Base-by-base conservation (phyloP, 2,888 invertebrate species). In the Acholoe squamosa region DNA sequence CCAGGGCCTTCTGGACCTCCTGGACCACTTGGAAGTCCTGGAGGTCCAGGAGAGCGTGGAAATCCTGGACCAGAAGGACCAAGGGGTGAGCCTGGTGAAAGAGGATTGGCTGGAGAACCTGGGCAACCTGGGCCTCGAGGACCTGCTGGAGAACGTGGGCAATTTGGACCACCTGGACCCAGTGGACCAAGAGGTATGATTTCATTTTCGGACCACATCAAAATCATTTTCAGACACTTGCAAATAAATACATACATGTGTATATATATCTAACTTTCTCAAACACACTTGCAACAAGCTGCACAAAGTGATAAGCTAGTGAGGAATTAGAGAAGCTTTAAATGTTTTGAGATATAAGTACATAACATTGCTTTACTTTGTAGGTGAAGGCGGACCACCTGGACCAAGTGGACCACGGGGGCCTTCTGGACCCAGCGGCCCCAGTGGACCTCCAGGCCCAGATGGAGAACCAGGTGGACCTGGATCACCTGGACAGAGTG, bases 1-100 rank as follows among this genome's bases (percentile, higher is more conserved):
- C 12, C 71, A 7, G 92, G 92, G 31, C 84, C 88, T 56, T 56
- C 89, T 71, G 92, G 92, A 34, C 89, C 71, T 28, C 25, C 84
- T 43, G 92, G 92, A 52, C 90, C 90, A 14, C 77, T 22, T 77
- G 91, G 92, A 25, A 71, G 34, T 33, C 51, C 90, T 51, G 92
- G 92, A 22, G 28, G 71, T 51, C 25, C 77, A 84, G 92, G 92
- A 19, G 89, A 88, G 34, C 61, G 89, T 61, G 92, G 92, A 90
- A 33, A 89, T 22, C 16, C 90, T 51, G 92, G 92, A 67, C 67
- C 89, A 77, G 76, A 89, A 22, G 92, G 86, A 33, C 91, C 88
- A 22, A 88, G 88, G 12, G 92, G 92, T 22, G 91, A 88, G 56
- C 89, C 89, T 61, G 92, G 90, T 31, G 90, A 90, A 28, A 28